These are phyloP conservation scores for Vanessa tameamea DNA, from an alignment of 1,140 invertebrate species.

Conservation along the genomic window DNA sequence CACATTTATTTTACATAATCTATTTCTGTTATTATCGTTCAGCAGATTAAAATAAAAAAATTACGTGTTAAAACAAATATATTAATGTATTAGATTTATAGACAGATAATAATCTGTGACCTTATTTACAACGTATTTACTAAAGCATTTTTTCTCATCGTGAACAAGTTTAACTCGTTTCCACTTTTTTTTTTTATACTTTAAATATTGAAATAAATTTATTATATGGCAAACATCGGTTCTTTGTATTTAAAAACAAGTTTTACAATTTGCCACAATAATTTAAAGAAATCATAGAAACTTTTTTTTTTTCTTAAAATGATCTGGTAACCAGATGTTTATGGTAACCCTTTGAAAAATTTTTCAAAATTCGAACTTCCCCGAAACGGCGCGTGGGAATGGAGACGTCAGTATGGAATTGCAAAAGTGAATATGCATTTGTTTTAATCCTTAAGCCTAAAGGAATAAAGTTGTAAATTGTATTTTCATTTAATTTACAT, in stretches of 20 bases:
- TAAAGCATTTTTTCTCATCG: not conserved
- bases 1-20: no score
- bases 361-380: slow-evolving; percentile 44
- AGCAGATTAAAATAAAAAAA: no score
- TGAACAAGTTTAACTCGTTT: not conserved
- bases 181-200: not conserved
- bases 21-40: no score
- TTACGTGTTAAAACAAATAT: no score
- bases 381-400: slow-evolving; percentile 51
- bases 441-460: slow-evolving; percentile 8
- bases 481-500: not conserved
- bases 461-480: slow-evolving; percentile 34
- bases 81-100: not conserved
- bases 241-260: not conserved
- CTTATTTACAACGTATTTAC: no score
- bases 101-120: no score
- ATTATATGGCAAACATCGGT: no score
- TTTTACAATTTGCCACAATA: not conserved
- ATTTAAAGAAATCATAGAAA: not conserved
- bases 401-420: slow-evolving; percentile 37
- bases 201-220: no score
- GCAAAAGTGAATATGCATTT: slow-evolving; percentile 22
- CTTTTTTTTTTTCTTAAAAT: slow-evolving; percentile 1
- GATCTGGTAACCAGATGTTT: slow-evolving; percentile 34
- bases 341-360: slow-evolving; percentile 42